These are phyloP conservation scores for Premnoplex brunnescens DNA, from an alignment of 2,797 vertebrate species.

Conservation along the genomic window DNA sequence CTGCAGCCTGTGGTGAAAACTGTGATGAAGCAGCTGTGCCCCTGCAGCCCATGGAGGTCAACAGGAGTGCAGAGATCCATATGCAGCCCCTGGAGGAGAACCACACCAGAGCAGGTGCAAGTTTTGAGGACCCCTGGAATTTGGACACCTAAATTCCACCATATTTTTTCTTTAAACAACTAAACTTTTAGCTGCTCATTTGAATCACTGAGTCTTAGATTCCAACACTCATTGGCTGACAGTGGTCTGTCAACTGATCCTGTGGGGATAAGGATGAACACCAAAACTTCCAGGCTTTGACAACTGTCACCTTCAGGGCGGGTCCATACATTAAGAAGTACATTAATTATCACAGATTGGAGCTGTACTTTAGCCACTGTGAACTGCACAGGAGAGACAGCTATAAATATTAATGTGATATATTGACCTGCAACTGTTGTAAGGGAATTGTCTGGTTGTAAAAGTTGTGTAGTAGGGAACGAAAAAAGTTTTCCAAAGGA, in stretches of 20 bases:
- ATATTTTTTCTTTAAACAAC: neutral
- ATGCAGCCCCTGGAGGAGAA: neutral
- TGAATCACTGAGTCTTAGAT: neutral
- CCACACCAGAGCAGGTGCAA: neutral
- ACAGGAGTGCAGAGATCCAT: neutral
- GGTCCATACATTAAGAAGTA: neutral
- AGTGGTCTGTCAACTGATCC: neutral
- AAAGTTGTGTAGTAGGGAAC: neutral
- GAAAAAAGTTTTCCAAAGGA: neutral
- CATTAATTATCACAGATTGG: neutral
- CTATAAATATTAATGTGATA: neutral
- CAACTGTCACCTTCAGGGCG: neutral
- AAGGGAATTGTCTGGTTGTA: neutral
- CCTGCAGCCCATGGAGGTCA: neutral
- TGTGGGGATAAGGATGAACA: neutral
- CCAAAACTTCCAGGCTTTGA: neutral
- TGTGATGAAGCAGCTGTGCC: neutral
- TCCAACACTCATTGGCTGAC: rapidly evolving
- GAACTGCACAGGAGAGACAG: neutral
- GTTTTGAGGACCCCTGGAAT: neutral
- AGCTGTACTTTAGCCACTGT: neutral
- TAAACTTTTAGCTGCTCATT: neutral
- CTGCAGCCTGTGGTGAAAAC: neutral
- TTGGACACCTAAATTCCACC: neutral
- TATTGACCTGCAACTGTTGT: neutral